Conservation (phyloP, 2,888 invertebrate species). For the Sarcophaga caerulescens region DNA sequence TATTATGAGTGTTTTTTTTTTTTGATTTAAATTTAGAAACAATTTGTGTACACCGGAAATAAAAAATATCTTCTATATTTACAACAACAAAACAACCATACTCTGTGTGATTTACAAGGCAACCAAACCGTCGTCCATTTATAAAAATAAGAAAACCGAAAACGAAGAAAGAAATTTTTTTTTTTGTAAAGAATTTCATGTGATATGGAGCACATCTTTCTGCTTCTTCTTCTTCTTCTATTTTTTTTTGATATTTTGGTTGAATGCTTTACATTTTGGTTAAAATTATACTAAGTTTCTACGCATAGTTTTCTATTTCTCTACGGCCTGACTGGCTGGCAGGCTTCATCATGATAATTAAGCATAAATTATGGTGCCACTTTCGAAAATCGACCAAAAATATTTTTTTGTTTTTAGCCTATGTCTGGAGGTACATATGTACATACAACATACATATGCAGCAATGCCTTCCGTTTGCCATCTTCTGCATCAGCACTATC, state of each 20-base stretch:
- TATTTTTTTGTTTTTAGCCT: background rate
- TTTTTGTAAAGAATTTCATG: no score
- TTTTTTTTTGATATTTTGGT: no score
- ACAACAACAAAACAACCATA: slow-evolving; percentile 26
- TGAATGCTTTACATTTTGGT: no score
- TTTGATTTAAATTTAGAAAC: background rate
- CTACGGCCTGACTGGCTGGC: background rate
- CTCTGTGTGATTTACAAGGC: background rate
- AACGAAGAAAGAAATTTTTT: no score
- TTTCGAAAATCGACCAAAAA: slow-evolving; percentile 25
- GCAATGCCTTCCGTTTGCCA: no score
- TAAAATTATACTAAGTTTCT: no score
- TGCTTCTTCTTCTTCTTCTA: no score
- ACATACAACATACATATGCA: no score
- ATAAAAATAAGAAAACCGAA: no score
- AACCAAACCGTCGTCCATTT: no score
- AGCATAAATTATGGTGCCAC: slow-evolving; percentile 65
- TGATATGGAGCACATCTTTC: no score
- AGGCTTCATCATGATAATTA: slow-evolving; percentile 48
- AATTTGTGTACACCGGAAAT: background rate
- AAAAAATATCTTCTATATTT: background rate
- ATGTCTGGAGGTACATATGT: background rate
- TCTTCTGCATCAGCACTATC: no score
- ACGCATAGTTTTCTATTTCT: background rate
- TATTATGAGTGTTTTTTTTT: background rate